Base-by-base conservation (phyloP, 2,113 vertebrate species). In the Barbus barbus region DNA sequence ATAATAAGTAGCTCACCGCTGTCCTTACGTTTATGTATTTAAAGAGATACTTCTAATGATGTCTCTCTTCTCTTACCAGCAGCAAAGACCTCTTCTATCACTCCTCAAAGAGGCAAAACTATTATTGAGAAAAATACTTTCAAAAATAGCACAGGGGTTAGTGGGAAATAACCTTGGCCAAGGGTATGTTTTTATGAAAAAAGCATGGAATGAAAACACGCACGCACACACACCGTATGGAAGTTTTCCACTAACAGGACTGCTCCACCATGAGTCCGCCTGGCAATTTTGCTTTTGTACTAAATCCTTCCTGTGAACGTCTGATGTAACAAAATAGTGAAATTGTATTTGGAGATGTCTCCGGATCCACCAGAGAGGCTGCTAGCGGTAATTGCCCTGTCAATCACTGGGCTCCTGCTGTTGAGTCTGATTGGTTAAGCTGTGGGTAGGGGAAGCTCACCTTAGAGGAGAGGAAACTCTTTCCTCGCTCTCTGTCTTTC, bases 311-410 rank as follows among this genome's bases (percentile, higher is more conserved):
- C 90, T 93, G 89, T 92, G 93, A 92, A 91, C 76, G 51, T 85
- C 87, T 93, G 92, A 94, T 92, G 90, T 91, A 92, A 92, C 87
- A 93, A 93, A 95, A 92, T 91, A 89, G 89, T 93, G 92, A 93
- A 92, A 93, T 93, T 93, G 92, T 94, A 92, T 96, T 95, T 95
- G 94, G 91, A 93, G 91, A 93, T 91, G 92, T 95, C 93, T 90
- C 89, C 92, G 89, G 91, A 89, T 90, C 90, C 92, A 91, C 93
- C 88, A 90, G 90, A 89, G 90, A 90, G 87, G 93, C 89, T 94
- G 87, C 91, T 93, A 72, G 88, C 91, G 79, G 92, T 95, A 96
- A 96, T 95, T 96, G 95, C 94, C 92, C 93, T 96, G 95, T 95
- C 95, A 96, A 89, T 96, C 93, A 94, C 79, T 73, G 38, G 53